phyloP scores from a whole-genome alignment of 2,797 vertebrate genomes.

The Arnoldichthys spilopterus region DNA sequence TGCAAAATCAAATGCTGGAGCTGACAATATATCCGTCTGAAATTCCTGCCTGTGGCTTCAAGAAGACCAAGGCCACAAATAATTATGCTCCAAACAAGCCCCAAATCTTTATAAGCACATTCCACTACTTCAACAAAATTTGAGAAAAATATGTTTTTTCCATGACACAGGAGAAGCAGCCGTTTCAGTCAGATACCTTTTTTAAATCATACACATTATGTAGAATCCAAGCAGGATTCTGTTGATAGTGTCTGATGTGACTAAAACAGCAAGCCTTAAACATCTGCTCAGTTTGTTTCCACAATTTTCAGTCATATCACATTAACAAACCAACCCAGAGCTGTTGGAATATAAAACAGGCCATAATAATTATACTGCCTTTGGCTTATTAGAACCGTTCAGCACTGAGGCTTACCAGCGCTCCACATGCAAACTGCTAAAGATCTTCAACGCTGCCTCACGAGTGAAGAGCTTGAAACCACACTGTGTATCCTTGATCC shows the following conservation, averaged over 20 bases:
- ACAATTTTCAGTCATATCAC: too few relatives aligned
- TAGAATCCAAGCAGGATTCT: too few relatives aligned
- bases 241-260: too few relatives aligned
- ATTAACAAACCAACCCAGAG: too few relatives aligned
- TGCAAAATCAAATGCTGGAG: not conserved
- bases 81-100: not conserved
- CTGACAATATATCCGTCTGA: not conserved
- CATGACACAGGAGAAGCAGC: too few relatives aligned
- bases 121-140: not conserved
- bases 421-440: constrained; percentile 90
- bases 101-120: not conserved
- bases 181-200: too few relatives aligned
- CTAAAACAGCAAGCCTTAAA: too few relatives aligned
- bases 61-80: not conserved
- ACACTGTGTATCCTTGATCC: constrained; percentile 93
- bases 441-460: constrained; percentile 88
- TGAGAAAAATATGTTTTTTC: not conserved
- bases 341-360: too few relatives aligned
- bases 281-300: too few relatives aligned
- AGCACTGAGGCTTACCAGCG: constrained; percentile 82
- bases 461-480: constrained; percentile 96
- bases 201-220: too few relatives aligned
- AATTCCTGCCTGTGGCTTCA: not conserved
- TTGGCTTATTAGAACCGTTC: too few relatives aligned
- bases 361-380: too few relatives aligned